phyloP scores from a whole-genome alignment of 53 echinoderm and acorn worm genomes.

The Temnopleurus reevesii region DNA sequence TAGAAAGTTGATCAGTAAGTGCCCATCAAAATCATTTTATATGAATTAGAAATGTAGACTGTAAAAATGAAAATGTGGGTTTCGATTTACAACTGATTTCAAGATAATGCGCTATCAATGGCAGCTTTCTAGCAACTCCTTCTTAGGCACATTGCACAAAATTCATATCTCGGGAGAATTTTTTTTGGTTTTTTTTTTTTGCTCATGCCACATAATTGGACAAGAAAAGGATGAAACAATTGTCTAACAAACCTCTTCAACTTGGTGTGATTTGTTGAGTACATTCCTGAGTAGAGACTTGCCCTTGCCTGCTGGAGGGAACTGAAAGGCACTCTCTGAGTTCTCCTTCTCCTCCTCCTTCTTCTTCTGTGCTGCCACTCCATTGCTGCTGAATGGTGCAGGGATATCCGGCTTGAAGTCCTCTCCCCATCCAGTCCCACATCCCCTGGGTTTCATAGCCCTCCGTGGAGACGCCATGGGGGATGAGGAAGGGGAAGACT shows the following conservation, averaged over 20 bases:
- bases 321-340: conserved; percentile 57
- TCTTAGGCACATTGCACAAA: no score
- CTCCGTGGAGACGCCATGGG: conserved; percentile 62
- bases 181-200: no score
- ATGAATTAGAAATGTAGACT: no score
- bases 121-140: no score
- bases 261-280: conserved; percentile 58
- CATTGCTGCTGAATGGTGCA: conserved; percentile 66
- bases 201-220: no score
- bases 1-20: no score
- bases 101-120: no score
- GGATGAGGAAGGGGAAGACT: conserved; percentile 68
- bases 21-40: no score
- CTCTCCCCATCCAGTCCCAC: conserved; percentile 11
- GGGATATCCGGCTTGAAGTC: conserved; percentile 71
- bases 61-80: no score
- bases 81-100: no score
- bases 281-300: conserved; percentile 85
- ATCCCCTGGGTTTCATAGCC: neutral
- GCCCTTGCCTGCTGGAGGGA: conserved; percentile 67
- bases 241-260: conserved; percentile 63
- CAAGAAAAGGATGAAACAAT: neutral
- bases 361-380: neutral
- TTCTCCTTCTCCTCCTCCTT: conserved; percentile 60
- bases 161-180: no score